Conservation (phyloP, 2,888 invertebrate genomes). For the Cheilosia grossa region DNA sequence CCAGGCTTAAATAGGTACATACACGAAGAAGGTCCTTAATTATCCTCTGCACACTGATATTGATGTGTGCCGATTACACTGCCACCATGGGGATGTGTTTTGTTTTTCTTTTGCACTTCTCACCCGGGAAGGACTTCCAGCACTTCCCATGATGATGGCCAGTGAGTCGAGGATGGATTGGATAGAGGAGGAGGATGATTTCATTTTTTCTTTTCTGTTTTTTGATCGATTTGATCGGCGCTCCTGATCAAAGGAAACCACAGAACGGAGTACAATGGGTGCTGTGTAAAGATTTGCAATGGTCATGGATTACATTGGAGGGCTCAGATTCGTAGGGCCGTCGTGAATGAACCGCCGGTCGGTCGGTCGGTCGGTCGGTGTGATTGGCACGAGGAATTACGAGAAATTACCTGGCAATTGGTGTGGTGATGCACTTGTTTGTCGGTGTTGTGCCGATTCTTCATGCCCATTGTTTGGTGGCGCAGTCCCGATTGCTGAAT, state of each 20-base stretch:
- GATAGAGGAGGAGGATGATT: constrained; percentile 78
- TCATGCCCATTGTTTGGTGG: constrained; percentile 43
- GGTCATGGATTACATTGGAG: constrained; percentile 69
- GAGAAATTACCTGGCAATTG: constrained; percentile 62
- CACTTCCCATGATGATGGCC: constrained; percentile 59
- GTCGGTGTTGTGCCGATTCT: constrained; percentile 34
- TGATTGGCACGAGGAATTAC: constrained; percentile 70
- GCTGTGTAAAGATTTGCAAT: constrained; percentile 71
- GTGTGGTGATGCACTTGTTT: constrained; percentile 55
- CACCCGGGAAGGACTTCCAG: constrained; percentile 51
- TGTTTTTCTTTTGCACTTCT: constrained; percentile 27
- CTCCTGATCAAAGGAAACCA: constrained; percentile 82
- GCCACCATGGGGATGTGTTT: constrained; percentile 48
- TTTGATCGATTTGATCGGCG: constrained; percentile 83
- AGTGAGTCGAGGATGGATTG: constrained; percentile 79
- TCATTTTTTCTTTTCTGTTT: constrained; percentile 78
- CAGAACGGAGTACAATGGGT: constrained; percentile 70
- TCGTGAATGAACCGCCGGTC: constrained; percentile 51
- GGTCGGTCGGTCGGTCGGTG: constrained; percentile 9
- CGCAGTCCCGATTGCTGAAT: constrained; percentile 55
- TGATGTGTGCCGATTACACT: constrained; percentile 78
- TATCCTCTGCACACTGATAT: constrained; percentile 79
- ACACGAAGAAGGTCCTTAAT: constrained; percentile 83
- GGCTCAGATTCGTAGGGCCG: constrained; percentile 49
- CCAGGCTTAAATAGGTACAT: constrained; percentile 83